Conservation (phyloP, 2,113 vertebrate genomes). For the Oryctolagus cuniculus region mOryCun1.1 NC_091439.1:18570501-18571000, state of each 20-base stretch:
- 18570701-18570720: neutral
- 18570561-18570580: neutral
- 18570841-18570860: no score
- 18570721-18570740: neutral
- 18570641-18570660: conserved; percentile 13
- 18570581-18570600: neutral
- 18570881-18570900: no score
- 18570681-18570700: neutral
- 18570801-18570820: neutral
- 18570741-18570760: neutral
- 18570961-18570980: no score
- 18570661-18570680: neutral
- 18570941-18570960: no score
- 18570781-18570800: neutral
- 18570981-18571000: no score
- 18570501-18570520: neutral
- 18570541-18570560: neutral
- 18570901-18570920: no score
- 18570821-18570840: no score
- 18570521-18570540: neutral
- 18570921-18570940: no score
- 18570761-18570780: neutral
- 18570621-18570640: neutral
- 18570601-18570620: neutral
- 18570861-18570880: no score